These are phyloP conservation scores for Apeltes quadracus DNA, from an alignment of 2,113 vertebrate species.

Conservation along the genomic window DNA sequence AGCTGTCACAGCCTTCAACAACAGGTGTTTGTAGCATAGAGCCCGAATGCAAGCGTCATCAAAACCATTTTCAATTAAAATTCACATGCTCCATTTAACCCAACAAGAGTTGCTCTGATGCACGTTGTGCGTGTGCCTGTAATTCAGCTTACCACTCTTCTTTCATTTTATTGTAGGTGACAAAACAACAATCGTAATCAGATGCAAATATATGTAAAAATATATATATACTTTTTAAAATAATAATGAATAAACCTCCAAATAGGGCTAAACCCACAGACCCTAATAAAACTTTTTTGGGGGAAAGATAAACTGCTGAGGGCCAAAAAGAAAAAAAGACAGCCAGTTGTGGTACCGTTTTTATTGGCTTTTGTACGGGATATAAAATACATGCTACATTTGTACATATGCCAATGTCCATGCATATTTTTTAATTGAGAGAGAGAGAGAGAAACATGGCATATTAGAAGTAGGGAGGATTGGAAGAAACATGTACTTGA, in stretches of 20 bases:
- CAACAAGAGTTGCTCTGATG: constrained; percentile 27
- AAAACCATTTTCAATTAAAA: constrained; percentile 72
- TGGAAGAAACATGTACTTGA: too few relatives aligned
- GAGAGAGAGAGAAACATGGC: too few relatives aligned
- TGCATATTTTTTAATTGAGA: too few relatives aligned
- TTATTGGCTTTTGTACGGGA: too few relatives aligned
- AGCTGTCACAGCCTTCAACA: constrained; percentile 17
- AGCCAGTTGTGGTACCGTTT: too few relatives aligned
- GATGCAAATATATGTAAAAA: not conserved
- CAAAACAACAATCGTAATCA: not conserved
- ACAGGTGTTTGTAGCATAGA: not conserved
- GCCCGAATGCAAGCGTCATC: constrained; percentile 32
- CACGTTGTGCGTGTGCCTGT: constrained; percentile 20
- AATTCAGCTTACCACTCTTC: not conserved
- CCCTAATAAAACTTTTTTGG: too few relatives aligned
- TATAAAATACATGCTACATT: too few relatives aligned
- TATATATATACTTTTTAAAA: not conserved
- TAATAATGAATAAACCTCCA: not conserved
- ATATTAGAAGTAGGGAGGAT: too few relatives aligned
- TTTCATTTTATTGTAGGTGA: not conserved
- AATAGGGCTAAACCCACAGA: not conserved
- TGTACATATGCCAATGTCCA: too few relatives aligned
- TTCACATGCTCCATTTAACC: constrained; percentile 65
- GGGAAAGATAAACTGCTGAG: too few relatives aligned
- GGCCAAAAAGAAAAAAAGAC: too few relatives aligned